A percentile compares a stretch with the other conserved stretches of the same genome.
phyloP scores from a whole-genome alignment of 2,888 invertebrate species.

The Drosophila cracens region DNA sequence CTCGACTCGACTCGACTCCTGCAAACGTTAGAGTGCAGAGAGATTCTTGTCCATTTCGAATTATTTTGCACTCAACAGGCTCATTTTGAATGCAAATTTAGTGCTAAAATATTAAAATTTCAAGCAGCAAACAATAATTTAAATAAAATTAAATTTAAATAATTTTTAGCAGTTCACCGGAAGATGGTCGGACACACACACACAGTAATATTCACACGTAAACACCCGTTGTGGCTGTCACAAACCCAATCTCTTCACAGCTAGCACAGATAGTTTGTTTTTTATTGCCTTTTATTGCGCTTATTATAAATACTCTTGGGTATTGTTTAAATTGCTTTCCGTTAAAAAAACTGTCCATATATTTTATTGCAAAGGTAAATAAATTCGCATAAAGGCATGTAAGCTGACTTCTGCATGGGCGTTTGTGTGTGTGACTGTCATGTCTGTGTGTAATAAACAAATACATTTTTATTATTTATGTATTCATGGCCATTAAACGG shows the following conservation, averaged over 20 bases:
- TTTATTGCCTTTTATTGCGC: constrained; percentile 63
- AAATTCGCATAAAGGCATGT: constrained; percentile 69
- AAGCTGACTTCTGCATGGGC: constrained; percentile 56
- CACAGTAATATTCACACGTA: constrained; percentile 2
- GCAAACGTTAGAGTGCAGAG: constrained; percentile 11
- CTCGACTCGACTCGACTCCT: constrained; percentile 19
- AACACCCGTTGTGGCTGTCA: constrained; percentile 16
- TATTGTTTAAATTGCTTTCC: constrained; percentile 80
- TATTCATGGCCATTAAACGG: constrained; percentile 82
- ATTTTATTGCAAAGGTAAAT: constrained; percentile 79
- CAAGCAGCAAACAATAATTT: constrained; percentile 66
- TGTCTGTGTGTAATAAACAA: constrained; percentile 73
- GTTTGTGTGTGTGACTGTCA: constrained; percentile 22
- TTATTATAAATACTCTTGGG: constrained; percentile 74
- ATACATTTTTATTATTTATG: constrained; percentile 82
- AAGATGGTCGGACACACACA: constrained; percentile 64
- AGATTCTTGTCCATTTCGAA: constrained; percentile 1
- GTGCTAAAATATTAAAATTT: constrained; percentile 29
- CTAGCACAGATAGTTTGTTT: constrained; percentile 65
- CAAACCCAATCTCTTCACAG: constrained; percentile 67
- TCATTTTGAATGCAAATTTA: constrained; percentile 33
- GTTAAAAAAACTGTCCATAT: constrained; percentile 55
- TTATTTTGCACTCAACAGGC: constrained; percentile 1
- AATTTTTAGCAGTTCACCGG: constrained; percentile 77
- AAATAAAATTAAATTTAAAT: constrained; percentile 75